A percentile compares a stretch with the other conserved stretches of the same genome.
phyloP scores from a whole-genome alignment of 2,113 vertebrate genomes.

The Brachypteracias leptosomus region DNA sequence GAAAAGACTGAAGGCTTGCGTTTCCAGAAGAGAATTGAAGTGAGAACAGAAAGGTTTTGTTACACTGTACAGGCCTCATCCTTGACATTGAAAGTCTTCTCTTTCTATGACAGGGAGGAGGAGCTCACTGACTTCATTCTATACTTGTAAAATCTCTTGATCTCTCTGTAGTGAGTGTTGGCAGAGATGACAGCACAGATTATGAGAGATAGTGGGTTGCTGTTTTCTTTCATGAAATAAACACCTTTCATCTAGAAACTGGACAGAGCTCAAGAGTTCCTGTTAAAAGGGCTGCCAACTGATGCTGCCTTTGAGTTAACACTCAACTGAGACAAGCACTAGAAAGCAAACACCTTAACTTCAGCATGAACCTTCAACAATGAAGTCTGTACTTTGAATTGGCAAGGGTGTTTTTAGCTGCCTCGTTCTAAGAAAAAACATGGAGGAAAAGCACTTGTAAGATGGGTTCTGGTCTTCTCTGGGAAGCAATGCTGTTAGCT shows the following conservation, averaged over 20 bases:
- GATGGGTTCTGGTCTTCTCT: not conserved
- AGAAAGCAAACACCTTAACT: not conserved
- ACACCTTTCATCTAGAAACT: not conserved
- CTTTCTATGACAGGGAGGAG: not conserved
- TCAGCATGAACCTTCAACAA: not conserved
- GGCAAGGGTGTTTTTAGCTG: not conserved
- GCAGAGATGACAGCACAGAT: not conserved
- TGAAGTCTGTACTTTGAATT: not conserved
- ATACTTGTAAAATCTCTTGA: not conserved
- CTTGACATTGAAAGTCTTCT: not conserved
- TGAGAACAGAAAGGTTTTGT: not conserved
- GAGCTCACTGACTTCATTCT: not conserved
- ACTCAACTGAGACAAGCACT: not conserved
- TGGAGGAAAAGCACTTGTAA: not conserved
- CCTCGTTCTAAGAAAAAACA: not conserved
- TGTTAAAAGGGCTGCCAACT: not conserved
- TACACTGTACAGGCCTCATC: not conserved
- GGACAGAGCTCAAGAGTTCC: not conserved
- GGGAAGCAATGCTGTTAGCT: not conserved
- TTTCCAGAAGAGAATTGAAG: not conserved
- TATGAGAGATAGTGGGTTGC: not conserved
- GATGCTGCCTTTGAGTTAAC: not conserved
- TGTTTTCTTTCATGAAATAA: not conserved
- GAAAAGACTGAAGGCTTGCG: not conserved
- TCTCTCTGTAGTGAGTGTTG: not conserved